Conservation (phyloP, 2,888 invertebrate genomes). For the Apodemia duryi region DNA sequence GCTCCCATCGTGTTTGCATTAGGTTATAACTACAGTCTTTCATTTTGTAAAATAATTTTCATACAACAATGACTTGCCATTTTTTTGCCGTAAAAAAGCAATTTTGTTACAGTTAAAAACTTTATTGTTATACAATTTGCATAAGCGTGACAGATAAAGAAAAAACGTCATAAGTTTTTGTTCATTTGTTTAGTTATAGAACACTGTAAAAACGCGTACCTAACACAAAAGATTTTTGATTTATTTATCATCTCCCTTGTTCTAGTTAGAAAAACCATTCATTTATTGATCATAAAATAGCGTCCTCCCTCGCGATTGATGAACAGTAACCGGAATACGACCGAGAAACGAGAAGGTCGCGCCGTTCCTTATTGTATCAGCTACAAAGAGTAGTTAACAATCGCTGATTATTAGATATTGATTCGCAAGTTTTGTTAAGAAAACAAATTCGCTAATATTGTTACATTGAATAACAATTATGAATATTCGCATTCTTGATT, state of each 20-base stretch:
- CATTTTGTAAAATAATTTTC: conserved; percentile 16
- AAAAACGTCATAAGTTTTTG: conserved; percentile 64
- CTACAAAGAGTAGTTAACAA: conserved; percentile 60
- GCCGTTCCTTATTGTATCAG: conserved; percentile 54
- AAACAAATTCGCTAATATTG: conserved; percentile 48
- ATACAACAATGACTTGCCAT: conserved; percentile 16
- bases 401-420: conserved; percentile 60
- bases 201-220: conserved; percentile 51
- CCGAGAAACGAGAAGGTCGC: conserved; percentile 53
- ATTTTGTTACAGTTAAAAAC: conserved; percentile 69
- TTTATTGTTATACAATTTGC: conserved; percentile 72
- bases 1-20: conserved; percentile 5
- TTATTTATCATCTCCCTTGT: conserved; percentile 58
- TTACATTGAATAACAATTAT: conserved; percentile 36
- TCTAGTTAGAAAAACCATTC: conserved; percentile 48
- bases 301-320: conserved; percentile 52
- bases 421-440: conserved; percentile 46
- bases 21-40: conserved; percentile 10
- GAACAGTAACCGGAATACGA: conserved; percentile 52
- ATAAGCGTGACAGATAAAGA: conserved; percentile 67
- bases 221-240: conserved; percentile 69
- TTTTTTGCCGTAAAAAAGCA: conserved; percentile 33
- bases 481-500: too few species aligned
- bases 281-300: conserved; percentile 51
- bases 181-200: conserved; percentile 64